These are phyloP conservation scores for Narcine bancroftii DNA, from an alignment of 2,113 vertebrate species.

Conservation along the genomic window DNA sequence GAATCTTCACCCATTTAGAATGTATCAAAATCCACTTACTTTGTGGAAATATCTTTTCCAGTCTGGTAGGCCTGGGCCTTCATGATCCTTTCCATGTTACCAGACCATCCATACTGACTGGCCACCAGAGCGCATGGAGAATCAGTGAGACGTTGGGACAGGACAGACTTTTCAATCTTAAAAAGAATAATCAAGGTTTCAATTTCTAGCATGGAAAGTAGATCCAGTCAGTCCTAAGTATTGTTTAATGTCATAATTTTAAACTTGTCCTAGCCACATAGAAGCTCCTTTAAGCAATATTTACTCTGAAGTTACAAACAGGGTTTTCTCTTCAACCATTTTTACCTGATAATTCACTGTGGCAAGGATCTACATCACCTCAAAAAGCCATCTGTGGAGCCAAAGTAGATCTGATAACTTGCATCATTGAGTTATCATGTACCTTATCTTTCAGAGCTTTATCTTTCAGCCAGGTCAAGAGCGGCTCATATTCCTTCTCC, in stretches of 20 bases:
- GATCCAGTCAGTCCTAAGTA: not conserved
- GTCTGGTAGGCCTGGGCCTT: constrained; percentile 98
- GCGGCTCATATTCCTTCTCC: constrained; percentile 89
- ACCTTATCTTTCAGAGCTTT: constrained; percentile 91
- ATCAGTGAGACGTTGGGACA: constrained; percentile 86
- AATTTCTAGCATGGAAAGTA: not conserved
- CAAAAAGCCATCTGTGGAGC: no score
- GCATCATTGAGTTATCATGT: constrained; percentile 32
- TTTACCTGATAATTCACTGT: not conserved
- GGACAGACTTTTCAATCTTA: constrained; percentile 88
- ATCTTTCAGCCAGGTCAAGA: constrained; percentile 94
- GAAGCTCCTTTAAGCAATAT: no score
- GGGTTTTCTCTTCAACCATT: not conserved
- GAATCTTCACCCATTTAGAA: not conserved
- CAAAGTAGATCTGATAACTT: no score
- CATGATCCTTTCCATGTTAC: constrained; percentile 99
- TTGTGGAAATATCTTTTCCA: constrained; percentile 97
- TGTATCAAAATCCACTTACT: constrained; percentile 55
- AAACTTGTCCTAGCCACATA: no score
- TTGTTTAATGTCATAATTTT: no score
- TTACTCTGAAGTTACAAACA: not conserved
- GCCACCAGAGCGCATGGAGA: constrained; percentile 92
- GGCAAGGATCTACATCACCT: not conserved
- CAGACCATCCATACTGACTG: constrained; percentile 97
- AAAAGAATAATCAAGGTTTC: not conserved